These are phyloP conservation scores for Bradysia coprophila DNA, from an alignment of 1,140 invertebrate species.

Conservation along the genomic window DNA sequence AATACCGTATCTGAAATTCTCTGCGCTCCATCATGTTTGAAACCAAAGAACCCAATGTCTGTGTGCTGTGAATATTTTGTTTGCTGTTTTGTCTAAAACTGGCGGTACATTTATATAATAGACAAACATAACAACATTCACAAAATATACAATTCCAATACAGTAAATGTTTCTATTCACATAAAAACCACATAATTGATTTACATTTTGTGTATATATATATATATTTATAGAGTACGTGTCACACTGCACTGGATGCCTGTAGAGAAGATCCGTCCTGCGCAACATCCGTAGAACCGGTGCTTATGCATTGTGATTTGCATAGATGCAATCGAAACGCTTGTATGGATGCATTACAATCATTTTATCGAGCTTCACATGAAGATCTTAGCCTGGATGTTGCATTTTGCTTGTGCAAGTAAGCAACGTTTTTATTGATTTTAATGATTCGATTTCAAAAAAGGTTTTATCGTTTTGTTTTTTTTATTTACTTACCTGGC, in stretches of 20 bases:
- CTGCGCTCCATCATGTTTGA: no score
- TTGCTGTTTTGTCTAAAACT: no score
- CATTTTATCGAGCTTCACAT: constrained; percentile 61
- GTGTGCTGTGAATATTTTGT: no score
- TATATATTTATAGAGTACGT: constrained; percentile 39
- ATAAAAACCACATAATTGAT: neutral
- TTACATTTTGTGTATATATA: neutral
- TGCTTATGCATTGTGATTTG: constrained; percentile 60
- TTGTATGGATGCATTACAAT: constrained; percentile 72
- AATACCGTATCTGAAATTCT: no score
- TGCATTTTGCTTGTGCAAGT: constrained; percentile 86
- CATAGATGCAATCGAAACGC: constrained; percentile 58
- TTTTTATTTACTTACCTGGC: no score
- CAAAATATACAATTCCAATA: no score
- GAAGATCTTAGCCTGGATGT: constrained; percentile 69
- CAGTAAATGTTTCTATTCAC: no score
- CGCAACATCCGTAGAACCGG: constrained; percentile 50
- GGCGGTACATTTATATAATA: no score
- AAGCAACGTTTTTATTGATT: constrained; percentile 23
- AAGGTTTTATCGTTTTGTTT: constrained; percentile 6
- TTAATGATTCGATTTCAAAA: neutral
- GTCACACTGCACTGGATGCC: constrained; percentile 50
- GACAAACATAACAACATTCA: no score
- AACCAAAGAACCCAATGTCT: no score
- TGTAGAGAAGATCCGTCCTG: constrained; percentile 63